phyloP scores from a whole-genome alignment of 2,888 invertebrate genomes.

The Glyphotaelius pellucidus region DNA sequence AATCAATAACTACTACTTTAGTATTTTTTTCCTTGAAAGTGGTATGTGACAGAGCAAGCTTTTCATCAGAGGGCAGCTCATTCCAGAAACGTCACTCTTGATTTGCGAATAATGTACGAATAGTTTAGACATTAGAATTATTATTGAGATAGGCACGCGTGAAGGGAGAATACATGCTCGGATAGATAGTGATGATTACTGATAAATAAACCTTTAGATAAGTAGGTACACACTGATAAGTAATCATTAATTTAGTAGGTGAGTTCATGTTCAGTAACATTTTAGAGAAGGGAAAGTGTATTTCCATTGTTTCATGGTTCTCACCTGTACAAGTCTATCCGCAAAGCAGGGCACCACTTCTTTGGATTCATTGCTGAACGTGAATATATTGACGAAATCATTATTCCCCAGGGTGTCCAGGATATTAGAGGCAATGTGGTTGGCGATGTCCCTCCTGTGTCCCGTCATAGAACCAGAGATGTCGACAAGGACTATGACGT shows the following conservation, averaged over 20 bases:
- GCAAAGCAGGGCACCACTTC: conserved; percentile 93
- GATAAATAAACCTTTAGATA: not conserved
- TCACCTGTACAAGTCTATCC: conserved; percentile 91
- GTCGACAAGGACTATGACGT: conserved; percentile 91
- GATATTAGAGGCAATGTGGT: conserved; percentile 91
- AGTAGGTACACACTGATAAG: not conserved
- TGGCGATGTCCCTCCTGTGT: conserved; percentile 92
- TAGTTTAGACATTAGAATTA: too few relatives aligned
- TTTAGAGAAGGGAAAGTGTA: conserved; percentile 66
- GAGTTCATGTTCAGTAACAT: not conserved
- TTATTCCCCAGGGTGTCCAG: conserved; percentile 97
- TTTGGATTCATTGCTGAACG: conserved; percentile 90
- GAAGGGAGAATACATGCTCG: not conserved
- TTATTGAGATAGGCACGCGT: not conserved
- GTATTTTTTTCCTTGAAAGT: not conserved
- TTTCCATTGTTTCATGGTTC: not conserved
- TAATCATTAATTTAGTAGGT: not conserved
- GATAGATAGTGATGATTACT: not conserved
- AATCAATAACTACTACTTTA: too few relatives aligned
- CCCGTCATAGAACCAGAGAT: conserved; percentile 96
- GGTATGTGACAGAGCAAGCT: not conserved
- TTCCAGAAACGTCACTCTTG: not conserved
- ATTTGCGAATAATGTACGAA: not conserved
- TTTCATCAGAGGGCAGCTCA: not conserved
- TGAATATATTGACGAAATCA: conserved; percentile 97